Percentiles rank a stretch among this genome's conserved stretches.
These are phyloP conservation scores for Stenodera caucasica DNA, from an alignment of 2,888 invertebrate species.

Conservation along the genomic window DNA sequence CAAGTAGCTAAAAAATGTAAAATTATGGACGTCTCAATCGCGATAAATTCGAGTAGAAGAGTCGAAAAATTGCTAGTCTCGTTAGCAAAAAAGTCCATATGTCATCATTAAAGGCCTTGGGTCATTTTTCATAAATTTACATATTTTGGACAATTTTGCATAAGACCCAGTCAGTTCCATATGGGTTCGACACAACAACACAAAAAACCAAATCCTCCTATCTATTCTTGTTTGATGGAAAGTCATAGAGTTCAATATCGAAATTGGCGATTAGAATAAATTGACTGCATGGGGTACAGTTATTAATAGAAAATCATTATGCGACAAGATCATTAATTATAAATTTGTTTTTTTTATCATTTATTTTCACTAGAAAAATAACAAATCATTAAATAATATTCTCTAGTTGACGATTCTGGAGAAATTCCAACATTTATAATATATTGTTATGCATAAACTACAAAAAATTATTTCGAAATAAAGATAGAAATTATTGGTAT, in stretches of 20 bases:
- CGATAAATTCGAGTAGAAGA: too few relatives aligned
- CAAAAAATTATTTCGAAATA: constrained; percentile 32
- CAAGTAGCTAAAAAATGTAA: too few relatives aligned
- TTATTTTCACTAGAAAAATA: not conserved
- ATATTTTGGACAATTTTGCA: too few relatives aligned
- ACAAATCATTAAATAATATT: constrained; percentile 1
- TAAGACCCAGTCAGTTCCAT: too few relatives aligned
- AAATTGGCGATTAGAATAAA: not conserved
- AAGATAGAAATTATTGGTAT: constrained; percentile 35
- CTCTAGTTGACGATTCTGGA: not conserved
- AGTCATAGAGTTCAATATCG: not conserved
- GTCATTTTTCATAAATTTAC: too few relatives aligned
- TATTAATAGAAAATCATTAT: not conserved
- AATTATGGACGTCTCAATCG: too few relatives aligned
- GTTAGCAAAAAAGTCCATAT: too few relatives aligned
- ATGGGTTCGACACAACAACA: too few relatives aligned
- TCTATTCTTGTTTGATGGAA: too few relatives aligned
- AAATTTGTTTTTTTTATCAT: not conserved
- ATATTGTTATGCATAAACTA: constrained; percentile 18
- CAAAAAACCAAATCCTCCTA: too few relatives aligned
- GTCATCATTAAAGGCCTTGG: too few relatives aligned
- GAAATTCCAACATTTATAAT: constrained; percentile 4
- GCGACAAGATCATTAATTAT: constrained; percentile 3
- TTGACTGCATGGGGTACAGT: not conserved
- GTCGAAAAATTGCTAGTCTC: too few relatives aligned